These are phyloP conservation scores for Melanocharis versteri DNA, from an alignment of 2,113 vertebrate species.

Conservation along the genomic window DNA sequence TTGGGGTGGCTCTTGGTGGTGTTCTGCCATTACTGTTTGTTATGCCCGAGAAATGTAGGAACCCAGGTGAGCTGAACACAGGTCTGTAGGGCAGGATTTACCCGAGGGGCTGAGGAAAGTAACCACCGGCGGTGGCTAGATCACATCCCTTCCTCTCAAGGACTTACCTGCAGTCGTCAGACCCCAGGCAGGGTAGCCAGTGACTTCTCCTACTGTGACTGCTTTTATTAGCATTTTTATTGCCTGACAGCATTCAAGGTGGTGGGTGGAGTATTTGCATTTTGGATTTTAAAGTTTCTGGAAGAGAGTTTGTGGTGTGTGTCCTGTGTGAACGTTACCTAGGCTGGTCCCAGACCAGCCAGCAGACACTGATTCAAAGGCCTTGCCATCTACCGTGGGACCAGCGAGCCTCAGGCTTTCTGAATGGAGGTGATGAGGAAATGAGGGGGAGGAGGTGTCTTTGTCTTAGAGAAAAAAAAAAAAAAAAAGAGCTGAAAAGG, in stretches of 20 bases:
- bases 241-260: neutral
- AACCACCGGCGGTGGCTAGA: rapidly evolving
- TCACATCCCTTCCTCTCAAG: neutral
- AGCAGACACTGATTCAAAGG: neutral
- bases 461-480: neutral
- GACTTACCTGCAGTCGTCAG: neutral
- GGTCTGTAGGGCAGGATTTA: rapidly evolving
- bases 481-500: neutral
- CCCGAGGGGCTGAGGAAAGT: neutral
- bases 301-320: neutral
- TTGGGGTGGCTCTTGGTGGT: neutral
- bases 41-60: rapidly evolving
- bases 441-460: neutral
- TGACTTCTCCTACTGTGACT: neutral
- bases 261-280: neutral
- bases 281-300: neutral
- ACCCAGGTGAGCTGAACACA: rapidly evolving
- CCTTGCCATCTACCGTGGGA: neutral
- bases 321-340: neutral
- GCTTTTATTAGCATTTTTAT: neutral
- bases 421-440: neutral
- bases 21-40: neutral
- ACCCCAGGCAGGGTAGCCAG: neutral
- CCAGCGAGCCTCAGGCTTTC: neutral
- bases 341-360: neutral